phyloP scores from a whole-genome alignment of 1,140 invertebrate species.

The Drosophila guanche region DNA sequence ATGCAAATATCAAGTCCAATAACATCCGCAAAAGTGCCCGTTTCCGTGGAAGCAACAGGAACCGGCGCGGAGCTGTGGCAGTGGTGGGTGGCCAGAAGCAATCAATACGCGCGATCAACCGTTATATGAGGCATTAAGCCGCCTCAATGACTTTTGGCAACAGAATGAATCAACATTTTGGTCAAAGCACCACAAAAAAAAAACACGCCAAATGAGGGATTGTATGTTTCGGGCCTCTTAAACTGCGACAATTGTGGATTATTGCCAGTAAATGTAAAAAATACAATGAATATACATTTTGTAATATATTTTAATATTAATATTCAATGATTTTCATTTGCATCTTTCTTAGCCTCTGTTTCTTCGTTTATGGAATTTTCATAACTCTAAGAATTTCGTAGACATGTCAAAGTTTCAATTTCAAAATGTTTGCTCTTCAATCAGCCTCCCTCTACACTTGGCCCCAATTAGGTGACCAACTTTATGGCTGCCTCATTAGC shows the following conservation, averaged over 20 bases:
- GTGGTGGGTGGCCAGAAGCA: slow-evolving; percentile 21
- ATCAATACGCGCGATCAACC: slow-evolving; percentile 57
- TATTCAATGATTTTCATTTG: neutral
- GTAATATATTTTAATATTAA: neutral
- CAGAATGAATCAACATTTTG: slow-evolving; percentile 71
- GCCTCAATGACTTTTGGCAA: slow-evolving; percentile 72
- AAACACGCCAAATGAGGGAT: slow-evolving; percentile 5
- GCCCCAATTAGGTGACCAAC: slow-evolving; percentile 74
- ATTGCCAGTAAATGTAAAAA: slow-evolving; percentile 12
- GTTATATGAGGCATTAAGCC: slow-evolving; percentile 64
- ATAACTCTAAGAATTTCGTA: neutral
- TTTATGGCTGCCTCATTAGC: slow-evolving; percentile 69
- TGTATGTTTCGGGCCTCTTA: too few species aligned
- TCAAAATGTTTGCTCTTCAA: slow-evolving; percentile 55
- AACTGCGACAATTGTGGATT: slow-evolving; percentile 9
- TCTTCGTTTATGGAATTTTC: neutral
- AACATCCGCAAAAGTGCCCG: slow-evolving; percentile 13
- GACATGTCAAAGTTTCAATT: slow-evolving; percentile 33
- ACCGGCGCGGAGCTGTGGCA: neutral
- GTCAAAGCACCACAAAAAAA: slow-evolving; percentile 36
- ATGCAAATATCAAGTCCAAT: slow-evolving; percentile 61
- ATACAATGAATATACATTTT: neutral
- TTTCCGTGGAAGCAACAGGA: too few species aligned
- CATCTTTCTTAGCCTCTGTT: too few species aligned
- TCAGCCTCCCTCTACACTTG: slow-evolving; percentile 51